A percentile compares a stretch with the other conserved stretches of the same genome.
These are phyloP conservation scores for Anableps anableps DNA, from an alignment of 2,797 vertebrate genomes.

Conservation along the genomic window DNA sequence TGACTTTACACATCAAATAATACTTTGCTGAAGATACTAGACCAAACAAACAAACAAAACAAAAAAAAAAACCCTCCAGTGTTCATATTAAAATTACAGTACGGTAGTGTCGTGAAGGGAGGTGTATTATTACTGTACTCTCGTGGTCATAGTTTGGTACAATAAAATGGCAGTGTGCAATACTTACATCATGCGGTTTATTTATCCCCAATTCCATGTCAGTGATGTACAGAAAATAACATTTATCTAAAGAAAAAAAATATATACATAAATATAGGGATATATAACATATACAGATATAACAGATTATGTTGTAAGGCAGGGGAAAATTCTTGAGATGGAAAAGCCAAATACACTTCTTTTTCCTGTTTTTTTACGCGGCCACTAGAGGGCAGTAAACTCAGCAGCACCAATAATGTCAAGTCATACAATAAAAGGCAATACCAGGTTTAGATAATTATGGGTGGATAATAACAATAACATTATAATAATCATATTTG, in stretches of 20 bases:
- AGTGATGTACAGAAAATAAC: not conserved
- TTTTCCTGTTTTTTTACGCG: not conserved
- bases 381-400: not conserved
- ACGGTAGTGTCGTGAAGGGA: not conserved
- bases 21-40: not conserved
- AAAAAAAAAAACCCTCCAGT: too few species aligned
- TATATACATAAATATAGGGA: not conserved
- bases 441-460: not conserved
- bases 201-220: not conserved
- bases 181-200: not conserved
- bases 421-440: not conserved
- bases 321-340: not conserved
- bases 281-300: not conserved
- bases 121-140: conserved; percentile 3
- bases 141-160: not conserved
- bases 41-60: not conserved
- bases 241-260: not conserved
- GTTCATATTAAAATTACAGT: not conserved
- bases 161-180: not conserved
- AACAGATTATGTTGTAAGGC: not conserved
- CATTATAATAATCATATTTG: too few species aligned
- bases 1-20: not conserved
- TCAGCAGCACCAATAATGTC: not conserved
- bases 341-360: not conserved
- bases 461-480: too few species aligned